Conservation (phyloP, 2,797 vertebrate genomes). For the Nasua narica region DNA sequence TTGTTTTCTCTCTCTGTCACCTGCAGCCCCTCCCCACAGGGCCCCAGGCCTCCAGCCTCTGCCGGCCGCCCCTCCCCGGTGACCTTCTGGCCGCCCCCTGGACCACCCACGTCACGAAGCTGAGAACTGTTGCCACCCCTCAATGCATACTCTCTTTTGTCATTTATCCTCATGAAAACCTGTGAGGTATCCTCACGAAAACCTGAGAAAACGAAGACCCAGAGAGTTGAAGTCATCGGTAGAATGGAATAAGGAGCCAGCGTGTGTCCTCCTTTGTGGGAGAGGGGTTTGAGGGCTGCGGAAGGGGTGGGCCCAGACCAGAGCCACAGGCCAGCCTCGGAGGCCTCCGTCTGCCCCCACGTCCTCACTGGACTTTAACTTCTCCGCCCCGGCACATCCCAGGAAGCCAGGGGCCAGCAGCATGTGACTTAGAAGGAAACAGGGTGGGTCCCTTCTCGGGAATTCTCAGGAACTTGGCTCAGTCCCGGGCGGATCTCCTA, state of each 20-base stretch:
- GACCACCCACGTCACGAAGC: fast-evolving
- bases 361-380: background rate
- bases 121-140: background rate
- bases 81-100: too few species aligned
- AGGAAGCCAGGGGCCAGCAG: background rate
- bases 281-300: background rate
- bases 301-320: background rate
- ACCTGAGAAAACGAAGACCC: background rate
- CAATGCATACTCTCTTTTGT: fast-evolving
- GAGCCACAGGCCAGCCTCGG: background rate
- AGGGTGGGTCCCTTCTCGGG: background rate
- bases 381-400: background rate
- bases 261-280: background rate
- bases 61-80: background rate
- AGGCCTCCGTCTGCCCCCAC: background rate
- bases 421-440: background rate
- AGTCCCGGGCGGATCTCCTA: background rate
- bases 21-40: too few species aligned
- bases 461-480: background rate
- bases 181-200: background rate
- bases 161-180: background rate
- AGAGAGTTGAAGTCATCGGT: background rate
- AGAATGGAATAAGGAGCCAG: too few species aligned
- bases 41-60: background rate
- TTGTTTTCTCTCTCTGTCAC: background rate